phyloP scores from a whole-genome alignment of 1,140 invertebrate species.

The Scaptomyza graminum region DNA sequence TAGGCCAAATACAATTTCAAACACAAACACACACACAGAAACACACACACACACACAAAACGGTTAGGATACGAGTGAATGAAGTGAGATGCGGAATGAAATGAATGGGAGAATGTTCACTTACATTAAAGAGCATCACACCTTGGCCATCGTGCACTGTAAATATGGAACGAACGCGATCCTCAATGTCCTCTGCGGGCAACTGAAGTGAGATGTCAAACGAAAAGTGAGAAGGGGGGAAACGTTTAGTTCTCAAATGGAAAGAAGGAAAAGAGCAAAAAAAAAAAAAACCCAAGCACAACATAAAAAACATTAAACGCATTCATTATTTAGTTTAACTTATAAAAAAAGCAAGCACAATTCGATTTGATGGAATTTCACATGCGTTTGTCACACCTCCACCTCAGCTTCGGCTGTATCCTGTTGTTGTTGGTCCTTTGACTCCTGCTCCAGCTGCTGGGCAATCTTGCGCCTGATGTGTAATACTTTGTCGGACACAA shows the following conservation, averaged over 20 bases:
- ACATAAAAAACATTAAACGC: conserved; percentile 14
- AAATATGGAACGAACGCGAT: conserved; percentile 52
- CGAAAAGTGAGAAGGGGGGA: conserved; percentile 30
- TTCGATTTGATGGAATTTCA: conserved; percentile 4
- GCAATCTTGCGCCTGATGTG: conserved; percentile 39
- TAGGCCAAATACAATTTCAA: conserved; percentile 29
- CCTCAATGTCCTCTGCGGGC: conserved; percentile 49
- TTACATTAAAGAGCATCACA: conserved; percentile 73
- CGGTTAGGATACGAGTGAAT: conserved; percentile 37
- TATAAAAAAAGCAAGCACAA: neutral
- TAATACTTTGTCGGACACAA: conserved; percentile 50
- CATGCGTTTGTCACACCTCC: conserved; percentile 51
- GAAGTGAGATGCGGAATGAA: neutral
- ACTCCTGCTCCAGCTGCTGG: conserved; percentile 28
- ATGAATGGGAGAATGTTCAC: conserved; percentile 20
- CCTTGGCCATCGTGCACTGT: conserved; percentile 48
- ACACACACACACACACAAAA: conserved; percentile 48
- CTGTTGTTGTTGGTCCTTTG: conserved; percentile 9
- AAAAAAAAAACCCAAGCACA: conserved; percentile 31
- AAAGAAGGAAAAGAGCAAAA: neutral
- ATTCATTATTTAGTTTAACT: neutral
- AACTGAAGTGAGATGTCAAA: conserved; percentile 58
- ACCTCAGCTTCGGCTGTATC: conserved; percentile 15
- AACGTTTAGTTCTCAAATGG: conserved; percentile 56
- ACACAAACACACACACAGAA: conserved; percentile 42